Conservation (phyloP, 1,140 invertebrate species). For the Amyelois transitella region DNA sequence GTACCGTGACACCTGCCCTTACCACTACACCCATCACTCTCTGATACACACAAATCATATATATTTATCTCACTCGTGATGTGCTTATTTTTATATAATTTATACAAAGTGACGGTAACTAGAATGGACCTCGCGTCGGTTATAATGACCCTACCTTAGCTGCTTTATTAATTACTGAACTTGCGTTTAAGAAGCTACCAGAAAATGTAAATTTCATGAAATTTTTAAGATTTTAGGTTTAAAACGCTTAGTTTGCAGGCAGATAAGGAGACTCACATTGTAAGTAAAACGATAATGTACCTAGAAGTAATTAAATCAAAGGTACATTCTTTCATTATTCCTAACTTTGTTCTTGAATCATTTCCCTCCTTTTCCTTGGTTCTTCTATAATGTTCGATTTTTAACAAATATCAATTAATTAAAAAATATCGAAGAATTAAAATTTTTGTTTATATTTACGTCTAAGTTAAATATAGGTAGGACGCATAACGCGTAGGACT, state of each 20-base stretch:
- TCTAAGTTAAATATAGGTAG: no score
- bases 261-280: no score
- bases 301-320: no score
- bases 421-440: no score
- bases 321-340: no score
- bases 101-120: slow-evolving; percentile 68
- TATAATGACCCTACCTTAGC: slow-evolving; percentile 49
- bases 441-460: no score
- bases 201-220: background rate
- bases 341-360: no score
- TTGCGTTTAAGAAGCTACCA: background rate
- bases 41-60: slow-evolving; percentile 35
- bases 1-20: slow-evolving; percentile 68
- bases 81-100: slow-evolving; percentile 71
- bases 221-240: background rate
- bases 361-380: no score
- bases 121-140: slow-evolving; percentile 62
- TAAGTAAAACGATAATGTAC: no score
- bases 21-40: slow-evolving; percentile 55
- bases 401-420: no score
- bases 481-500: no score
- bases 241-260: background rate
- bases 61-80: slow-evolving; percentile 43
- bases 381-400: no score
- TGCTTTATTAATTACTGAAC: slow-evolving; percentile 41